Evolutionary conservation across 2,113 vertebrate species (phyloP).

Genomic region (Dermatemys mawii): DNA sequence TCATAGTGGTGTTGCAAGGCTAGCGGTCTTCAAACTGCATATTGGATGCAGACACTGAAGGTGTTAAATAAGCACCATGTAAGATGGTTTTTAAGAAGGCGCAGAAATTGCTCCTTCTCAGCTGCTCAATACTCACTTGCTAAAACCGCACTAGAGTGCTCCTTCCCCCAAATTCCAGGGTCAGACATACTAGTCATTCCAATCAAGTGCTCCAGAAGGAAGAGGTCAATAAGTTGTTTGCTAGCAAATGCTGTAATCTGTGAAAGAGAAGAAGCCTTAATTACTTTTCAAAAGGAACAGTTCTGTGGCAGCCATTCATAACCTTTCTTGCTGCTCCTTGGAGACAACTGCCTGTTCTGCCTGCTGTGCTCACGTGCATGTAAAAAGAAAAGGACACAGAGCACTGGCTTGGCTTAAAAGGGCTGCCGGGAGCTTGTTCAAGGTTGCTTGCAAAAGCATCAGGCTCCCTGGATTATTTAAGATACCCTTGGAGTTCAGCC

Average conservation of each 20-base stretch:
- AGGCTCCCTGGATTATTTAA: neutral
- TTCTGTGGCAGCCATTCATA: neutral
- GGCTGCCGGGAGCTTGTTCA: neutral
- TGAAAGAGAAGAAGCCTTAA: neutral
- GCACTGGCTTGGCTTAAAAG: neutral
- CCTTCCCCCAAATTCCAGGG: slow-evolving; percentile 25
- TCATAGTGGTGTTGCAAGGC: neutral
- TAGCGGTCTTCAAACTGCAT: neutral
- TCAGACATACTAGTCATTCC: slow-evolving; percentile 42
- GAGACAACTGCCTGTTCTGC: neutral
- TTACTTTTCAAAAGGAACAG: slow-evolving; percentile 30
- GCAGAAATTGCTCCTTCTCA: neutral
- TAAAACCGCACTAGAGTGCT: slow-evolving; percentile 6
- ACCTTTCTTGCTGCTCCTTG: neutral
- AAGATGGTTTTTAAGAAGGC: neutral
- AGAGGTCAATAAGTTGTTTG: slow-evolving; percentile 41
- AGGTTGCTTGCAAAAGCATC: neutral
- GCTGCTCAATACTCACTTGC: slow-evolving; percentile 16
- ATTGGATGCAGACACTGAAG: neutral
- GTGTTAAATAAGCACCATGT: neutral
- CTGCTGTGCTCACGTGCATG: neutral
- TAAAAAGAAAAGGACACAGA: neutral
- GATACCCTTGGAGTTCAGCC: neutral
- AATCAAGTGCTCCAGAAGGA: slow-evolving; percentile 45
- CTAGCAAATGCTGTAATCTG: slow-evolving; percentile 39